A percentile compares a stretch with the other conserved stretches of the same genome.
Conservation (phyloP, 2,888 invertebrate genomes). For the Drosophila hamatofila region DNA sequence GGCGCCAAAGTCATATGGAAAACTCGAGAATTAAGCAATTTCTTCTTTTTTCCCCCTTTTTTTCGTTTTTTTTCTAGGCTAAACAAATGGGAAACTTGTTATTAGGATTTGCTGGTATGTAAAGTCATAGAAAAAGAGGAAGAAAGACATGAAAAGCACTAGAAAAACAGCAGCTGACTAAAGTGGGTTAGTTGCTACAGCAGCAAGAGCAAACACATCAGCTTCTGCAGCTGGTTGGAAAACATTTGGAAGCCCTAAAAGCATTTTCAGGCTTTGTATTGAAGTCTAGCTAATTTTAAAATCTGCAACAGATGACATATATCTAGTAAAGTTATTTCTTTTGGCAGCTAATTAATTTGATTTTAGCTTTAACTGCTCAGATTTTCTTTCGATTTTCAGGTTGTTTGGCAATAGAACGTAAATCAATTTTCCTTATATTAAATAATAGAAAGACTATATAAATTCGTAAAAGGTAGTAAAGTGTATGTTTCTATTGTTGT, state of each 20-base stretch:
- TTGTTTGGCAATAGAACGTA: background rate
- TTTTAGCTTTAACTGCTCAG: fast-evolving
- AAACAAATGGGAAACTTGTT: slow-evolving; percentile 48
- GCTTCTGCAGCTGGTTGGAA: background rate
- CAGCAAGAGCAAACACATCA: background rate
- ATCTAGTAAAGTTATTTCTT: background rate
- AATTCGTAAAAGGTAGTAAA: too few species aligned
- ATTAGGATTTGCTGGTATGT: slow-evolving; percentile 11
- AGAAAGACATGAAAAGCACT: background rate
- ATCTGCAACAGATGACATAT: background rate
- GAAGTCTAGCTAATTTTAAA: background rate
- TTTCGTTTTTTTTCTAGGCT: background rate
- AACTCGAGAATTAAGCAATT: slow-evolving; percentile 70
- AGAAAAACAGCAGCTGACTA: slow-evolving; percentile 4
- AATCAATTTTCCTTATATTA: background rate
- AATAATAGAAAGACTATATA: too few species aligned
- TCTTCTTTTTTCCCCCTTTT: slow-evolving; percentile 18
- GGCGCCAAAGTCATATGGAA: slow-evolving; percentile 72
- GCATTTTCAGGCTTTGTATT: background rate
- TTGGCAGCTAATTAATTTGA: background rate
- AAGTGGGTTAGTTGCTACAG: slow-evolving; percentile 1
- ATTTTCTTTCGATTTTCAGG: background rate
- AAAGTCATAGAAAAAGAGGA: background rate
- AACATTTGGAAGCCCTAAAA: background rate
- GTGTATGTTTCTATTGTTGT: too few species aligned